These are phyloP conservation scores for Mesoligia furuncula DNA, from an alignment of 2,888 invertebrate genomes.

Conservation along the genomic window DNA sequence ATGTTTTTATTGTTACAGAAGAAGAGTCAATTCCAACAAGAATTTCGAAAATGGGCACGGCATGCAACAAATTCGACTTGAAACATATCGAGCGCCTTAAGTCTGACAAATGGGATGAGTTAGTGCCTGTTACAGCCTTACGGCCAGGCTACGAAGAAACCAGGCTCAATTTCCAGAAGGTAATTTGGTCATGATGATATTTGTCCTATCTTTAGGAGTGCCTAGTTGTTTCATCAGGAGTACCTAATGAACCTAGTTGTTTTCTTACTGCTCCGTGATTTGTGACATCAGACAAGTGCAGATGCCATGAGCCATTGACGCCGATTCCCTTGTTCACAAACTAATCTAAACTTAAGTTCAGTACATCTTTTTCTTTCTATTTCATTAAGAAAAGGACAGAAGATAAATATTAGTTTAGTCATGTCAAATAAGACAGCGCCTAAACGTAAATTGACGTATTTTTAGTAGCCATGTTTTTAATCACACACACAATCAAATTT, in stretches of 20 bases:
- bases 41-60: conserved; percentile 86
- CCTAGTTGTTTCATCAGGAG: background rate
- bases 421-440: too few relatives aligned
- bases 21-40: conserved; percentile 86
- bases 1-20: conserved; percentile 77
- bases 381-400: too few relatives aligned
- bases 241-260: background rate
- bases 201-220: background rate
- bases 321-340: too few relatives aligned
- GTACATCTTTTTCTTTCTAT: too few relatives aligned
- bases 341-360: too few relatives aligned
- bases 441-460: too few relatives aligned
- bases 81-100: conserved; percentile 83
- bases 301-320: background rate
- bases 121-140: conserved; percentile 89
- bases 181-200: conserved; percentile 62
- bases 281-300: background rate
- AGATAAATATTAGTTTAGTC: too few relatives aligned
- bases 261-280: background rate
- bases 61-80: conserved; percentile 85
- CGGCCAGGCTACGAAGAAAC: conserved; percentile 90
- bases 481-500: too few relatives aligned
- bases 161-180: conserved; percentile 90
- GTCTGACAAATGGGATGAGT: conserved; percentile 90
- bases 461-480: too few relatives aligned